phyloP scores from a whole-genome alignment of 2,113 vertebrate species.

The Amblyornis subalaris region DNA sequence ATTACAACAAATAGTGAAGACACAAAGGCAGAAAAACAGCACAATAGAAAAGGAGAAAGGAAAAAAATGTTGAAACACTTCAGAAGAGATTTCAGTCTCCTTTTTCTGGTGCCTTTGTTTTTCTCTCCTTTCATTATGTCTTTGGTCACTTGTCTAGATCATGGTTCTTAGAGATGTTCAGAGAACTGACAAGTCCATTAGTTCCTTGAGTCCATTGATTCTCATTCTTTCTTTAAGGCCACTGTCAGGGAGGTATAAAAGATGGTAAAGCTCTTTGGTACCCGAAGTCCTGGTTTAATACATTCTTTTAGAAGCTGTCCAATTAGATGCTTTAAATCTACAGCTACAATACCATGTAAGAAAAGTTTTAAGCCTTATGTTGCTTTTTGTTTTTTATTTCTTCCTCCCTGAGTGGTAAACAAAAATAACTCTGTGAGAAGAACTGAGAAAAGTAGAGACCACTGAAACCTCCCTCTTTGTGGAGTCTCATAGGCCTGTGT shows the following conservation, averaged over 20 bases:
- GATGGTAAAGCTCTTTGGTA: neutral
- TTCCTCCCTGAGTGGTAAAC: neutral
- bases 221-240: constrained; percentile 5
- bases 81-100: neutral
- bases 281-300: neutral
- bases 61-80: neutral
- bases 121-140: neutral
- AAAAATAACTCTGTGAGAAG: neutral
- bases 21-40: neutral
- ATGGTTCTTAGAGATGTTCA: neutral
- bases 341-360: neutral
- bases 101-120: neutral
- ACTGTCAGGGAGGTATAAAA: constrained; percentile 19
- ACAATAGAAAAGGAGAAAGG: neutral
- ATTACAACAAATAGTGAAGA: neutral
- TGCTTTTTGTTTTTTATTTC: neutral
- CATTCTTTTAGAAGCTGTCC: neutral
- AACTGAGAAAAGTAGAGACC: neutral
- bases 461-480: neutral
- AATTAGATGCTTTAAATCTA: constrained; percentile 18
- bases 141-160: constrained; percentile 23
- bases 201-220: constrained; percentile 8
- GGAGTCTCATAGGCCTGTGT: neutral
- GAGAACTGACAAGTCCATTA: constrained; percentile 30
- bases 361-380: neutral